Evolutionary conservation across 2,113 vertebrate genomes (phyloP), one percentile per base, ranked within the genome.

Genomic region (Motacilla alba): DNA sequence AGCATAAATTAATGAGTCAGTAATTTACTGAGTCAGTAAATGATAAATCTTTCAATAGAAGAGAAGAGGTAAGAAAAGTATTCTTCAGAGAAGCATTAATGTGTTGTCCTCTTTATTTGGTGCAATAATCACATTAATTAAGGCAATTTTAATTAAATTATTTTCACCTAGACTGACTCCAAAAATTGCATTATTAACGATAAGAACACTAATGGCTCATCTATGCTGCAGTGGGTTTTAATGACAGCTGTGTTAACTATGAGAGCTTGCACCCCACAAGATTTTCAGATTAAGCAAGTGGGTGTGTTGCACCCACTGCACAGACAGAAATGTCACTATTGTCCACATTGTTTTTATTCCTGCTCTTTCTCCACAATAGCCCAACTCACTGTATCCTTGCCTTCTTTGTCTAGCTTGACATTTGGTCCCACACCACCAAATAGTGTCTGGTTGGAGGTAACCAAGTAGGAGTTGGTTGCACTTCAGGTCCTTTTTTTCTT

Each of bases 391-490:
- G 16, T 2, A 46, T 20, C 59, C 52, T 93, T 90, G 92, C 77
- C 21, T 33, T 41, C 96, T 96, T 96, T 96, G 96, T 97, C 90
- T 11, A 26, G 73, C 69, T 35, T 93, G 95, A 91, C 95, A 97
- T 97, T 97, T 97, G 95, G 77, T 94, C 93, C 73, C 95, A 95
- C 88, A 73, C 0, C 1, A 85, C 66, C 76, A 47, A 89, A 73
- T 2, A 78, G 53, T 46, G 94, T 10, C 81, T 95, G 92, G 21
- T 62, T 85, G 91, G 92, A 87, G 89, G 83, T 84, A 69, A 66
- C 50, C 49, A 52, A 66, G 77, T 44, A 81, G 87, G 82, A 86
- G 75, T 2, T 77, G 52, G 72, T 85, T 35, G 53, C 35, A 44
- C 33, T 84, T 90, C 10, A 78, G 64, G 24, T 56, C 15, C 68